A percentile compares a stretch with the other conserved stretches of the same genome.
Conservation (phyloP, 30 jellyfish, hydroid and myxozoan genomes). For the Aurelia sp. region DNA sequence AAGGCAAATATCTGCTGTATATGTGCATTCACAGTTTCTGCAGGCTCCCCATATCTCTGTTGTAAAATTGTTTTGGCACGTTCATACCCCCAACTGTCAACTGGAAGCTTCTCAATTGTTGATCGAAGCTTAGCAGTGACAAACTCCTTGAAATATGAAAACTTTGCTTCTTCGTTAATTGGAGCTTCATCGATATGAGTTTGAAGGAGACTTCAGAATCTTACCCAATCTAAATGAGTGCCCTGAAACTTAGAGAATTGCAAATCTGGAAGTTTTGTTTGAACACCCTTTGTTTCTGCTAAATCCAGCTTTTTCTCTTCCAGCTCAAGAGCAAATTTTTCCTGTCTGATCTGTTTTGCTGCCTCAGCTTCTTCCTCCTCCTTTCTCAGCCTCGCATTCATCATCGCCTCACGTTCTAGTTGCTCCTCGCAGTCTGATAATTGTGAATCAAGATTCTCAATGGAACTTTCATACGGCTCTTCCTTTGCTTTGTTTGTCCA, state of each 20-base stretch:
- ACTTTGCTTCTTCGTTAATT: constrained; percentile 36
- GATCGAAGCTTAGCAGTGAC: background rate
- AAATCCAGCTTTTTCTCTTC: constrained; percentile 46
- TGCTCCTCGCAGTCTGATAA: constrained; percentile 23
- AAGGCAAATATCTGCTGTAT: constrained; percentile 54
- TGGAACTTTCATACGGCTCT: constrained; percentile 31
- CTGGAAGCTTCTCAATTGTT: constrained; percentile 51
- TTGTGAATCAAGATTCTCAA: background rate
- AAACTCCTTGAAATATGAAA: too few species aligned
- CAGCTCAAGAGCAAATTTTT: constrained; percentile 27
- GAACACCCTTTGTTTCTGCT: constrained; percentile 41
- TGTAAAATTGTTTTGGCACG: constrained; percentile 46
- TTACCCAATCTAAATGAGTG: constrained; percentile 64
- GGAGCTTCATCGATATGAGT: constrained; percentile 49
- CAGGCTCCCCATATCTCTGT: constrained; percentile 46
- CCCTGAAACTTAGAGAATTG: constrained; percentile 61
- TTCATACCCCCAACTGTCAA: constrained; percentile 45
- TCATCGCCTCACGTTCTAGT: constrained; percentile 8
- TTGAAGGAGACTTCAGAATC: constrained; percentile 61
- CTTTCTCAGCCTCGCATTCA: constrained; percentile 20
- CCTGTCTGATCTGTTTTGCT: constrained; percentile 36
- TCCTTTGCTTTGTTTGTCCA: constrained; percentile 32
- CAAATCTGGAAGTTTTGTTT: constrained; percentile 49
- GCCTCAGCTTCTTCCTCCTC: constrained; percentile 46
- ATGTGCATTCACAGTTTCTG: constrained; percentile 67